A percentile compares a stretch with the other conserved stretches of the same genome.
Evolutionary conservation across 2,113 vertebrate species (phyloP).

Genomic region (Seriola dumerili): DNA sequence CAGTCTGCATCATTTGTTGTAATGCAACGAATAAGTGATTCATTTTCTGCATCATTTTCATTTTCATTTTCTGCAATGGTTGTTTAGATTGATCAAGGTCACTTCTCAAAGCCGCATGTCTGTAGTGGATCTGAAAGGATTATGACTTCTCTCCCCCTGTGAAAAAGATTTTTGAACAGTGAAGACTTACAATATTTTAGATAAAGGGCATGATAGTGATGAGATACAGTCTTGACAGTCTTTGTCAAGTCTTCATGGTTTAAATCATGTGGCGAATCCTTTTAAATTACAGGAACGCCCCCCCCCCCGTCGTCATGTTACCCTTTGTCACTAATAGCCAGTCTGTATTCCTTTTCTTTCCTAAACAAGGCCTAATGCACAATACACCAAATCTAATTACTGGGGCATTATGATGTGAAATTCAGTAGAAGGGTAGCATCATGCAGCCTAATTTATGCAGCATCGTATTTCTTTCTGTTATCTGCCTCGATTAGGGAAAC

Average conservation of each 20-base stretch:
- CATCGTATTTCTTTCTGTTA: slow-evolving; percentile 80
- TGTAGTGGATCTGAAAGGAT: slow-evolving; percentile 27
- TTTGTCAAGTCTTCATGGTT: slow-evolving; percentile 26
- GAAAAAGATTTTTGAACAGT: slow-evolving; percentile 14
- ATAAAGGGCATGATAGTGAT: neutral
- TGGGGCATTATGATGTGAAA: slow-evolving; percentile 79
- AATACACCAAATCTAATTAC: slow-evolving; percentile 79
- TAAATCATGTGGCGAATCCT: slow-evolving; percentile 31
- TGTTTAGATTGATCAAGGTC: slow-evolving; percentile 18
- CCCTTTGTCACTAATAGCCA: slow-evolving; percentile 49
- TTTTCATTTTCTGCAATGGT: neutral
- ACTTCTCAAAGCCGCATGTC: slow-evolving; percentile 12
- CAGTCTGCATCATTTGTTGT: slow-evolving; percentile 17
- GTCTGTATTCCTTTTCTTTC: slow-evolving; percentile 68
- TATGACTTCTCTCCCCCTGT: neutral
- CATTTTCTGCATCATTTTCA: neutral
- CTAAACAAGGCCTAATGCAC: slow-evolving; percentile 79
- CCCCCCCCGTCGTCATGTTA: slow-evolving; percentile 19
- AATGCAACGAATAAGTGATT: neutral
- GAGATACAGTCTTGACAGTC: neutral
- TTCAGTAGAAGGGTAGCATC: slow-evolving; percentile 74
- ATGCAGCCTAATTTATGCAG: slow-evolving; percentile 76
- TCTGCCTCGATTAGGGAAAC: slow-evolving; percentile 76
- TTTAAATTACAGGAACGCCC: slow-evolving; percentile 24
- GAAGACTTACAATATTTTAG: slow-evolving; percentile 12